Evolutionary conservation across 2,797 vertebrate genomes (phyloP), one percentile per base, ranked within the genome.

Genomic region (Tamandua tetradactyla): DNA sequence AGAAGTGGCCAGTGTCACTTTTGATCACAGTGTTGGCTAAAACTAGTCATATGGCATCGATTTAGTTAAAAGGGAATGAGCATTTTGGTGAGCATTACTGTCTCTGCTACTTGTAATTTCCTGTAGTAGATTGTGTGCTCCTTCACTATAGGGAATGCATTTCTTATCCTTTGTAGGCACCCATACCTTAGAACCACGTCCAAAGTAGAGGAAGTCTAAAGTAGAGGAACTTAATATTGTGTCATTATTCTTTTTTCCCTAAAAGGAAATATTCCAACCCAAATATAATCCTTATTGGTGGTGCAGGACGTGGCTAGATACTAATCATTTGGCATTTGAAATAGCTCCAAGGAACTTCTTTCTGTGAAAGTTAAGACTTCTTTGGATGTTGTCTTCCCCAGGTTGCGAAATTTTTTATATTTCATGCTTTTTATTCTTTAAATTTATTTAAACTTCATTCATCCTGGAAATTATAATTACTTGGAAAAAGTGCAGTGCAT

Each of bases 401-500:
- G 22, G 23, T 79, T 92, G 55, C 86, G 72, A 95, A 92, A 85
- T 40, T 69, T 87, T 95, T 90, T 59, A 12, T 72, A 88, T 83
- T 83, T 94, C 85, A 94, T n/a, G 66, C 35, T 89, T 61, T 87
- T 0, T 74, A 32, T 59, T 44, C 66, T 52, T 94, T 92, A 82
- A 76, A 83, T 92, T 84, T 90, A 79, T 49, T 37, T 83, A 79
- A 68, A 93, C 55, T 90, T 86, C 89, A 87, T 87, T 89, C 95
- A 94, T 37, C 88, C 32, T 91, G 49, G 17, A 96, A 90, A 91
- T 88, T 76, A 89, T 93, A 89, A 95, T 87, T 87, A 89, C 89
- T 94, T 95, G 79, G 86, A 76, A 84, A 78, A 95, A 95, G 81
- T 89, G 44, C n/a, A 64, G 32, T 68, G 32, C 27, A 32, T 91